phyloP scores from a whole-genome alignment of 2,797 vertebrate species.

The Pampus argenteus region DNA sequence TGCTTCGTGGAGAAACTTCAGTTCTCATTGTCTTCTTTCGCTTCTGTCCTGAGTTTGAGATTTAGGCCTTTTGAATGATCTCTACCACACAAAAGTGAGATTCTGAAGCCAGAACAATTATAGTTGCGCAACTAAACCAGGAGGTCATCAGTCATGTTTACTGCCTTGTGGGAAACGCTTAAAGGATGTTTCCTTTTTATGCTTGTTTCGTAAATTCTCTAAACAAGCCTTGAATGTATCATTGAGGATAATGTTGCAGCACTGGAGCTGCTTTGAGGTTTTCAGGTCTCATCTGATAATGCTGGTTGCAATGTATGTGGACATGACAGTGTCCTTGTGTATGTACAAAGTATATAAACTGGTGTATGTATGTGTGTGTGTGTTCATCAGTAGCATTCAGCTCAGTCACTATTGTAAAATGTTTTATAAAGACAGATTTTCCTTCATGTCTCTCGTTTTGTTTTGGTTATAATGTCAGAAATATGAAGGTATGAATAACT shows the following conservation, averaged over 20 bases:
- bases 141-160: not conserved
- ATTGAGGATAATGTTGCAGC: slow-evolving; percentile 34
- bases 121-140: not conserved
- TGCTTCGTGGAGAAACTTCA: not conserved
- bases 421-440: slow-evolving; percentile 39
- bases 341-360: not conserved
- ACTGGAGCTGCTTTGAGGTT: slow-evolving; percentile 9
- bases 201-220: slow-evolving; percentile 31
- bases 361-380: not conserved
- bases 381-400: slow-evolving; percentile 4
- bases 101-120: not conserved
- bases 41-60: not conserved
- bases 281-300: not conserved
- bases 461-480: slow-evolving; percentile 29
- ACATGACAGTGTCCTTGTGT: not conserved
- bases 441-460: slow-evolving; percentile 19
- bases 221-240: not conserved
- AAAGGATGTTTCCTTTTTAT: not conserved
- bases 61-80: not conserved
- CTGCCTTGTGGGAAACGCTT: not conserved
- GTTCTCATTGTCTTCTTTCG: not conserved
- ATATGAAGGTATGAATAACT: slow-evolving; percentile 37
- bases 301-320: not conserved
- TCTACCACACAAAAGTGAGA: not conserved
- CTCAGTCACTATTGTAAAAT: slow-evolving; percentile 28